Conservation (phyloP, 2,113 vertebrate genomes). For the Alexandromys fortis region DNA sequence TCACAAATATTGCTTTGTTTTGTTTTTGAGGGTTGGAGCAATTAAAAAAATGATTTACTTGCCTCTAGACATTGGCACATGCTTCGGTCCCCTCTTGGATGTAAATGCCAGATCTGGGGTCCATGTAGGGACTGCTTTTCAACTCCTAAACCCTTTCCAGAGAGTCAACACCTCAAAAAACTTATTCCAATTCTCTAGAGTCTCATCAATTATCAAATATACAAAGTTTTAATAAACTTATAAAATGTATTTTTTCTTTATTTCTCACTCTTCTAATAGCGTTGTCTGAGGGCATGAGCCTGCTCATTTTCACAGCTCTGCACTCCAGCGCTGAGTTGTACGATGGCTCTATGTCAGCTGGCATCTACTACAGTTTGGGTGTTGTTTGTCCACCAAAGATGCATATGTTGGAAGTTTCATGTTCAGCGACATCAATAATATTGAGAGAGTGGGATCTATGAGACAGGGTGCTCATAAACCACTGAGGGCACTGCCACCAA, state of each 20-base stretch:
- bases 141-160: neutral
- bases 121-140: neutral
- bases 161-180: fast-evolving
- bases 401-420: neutral
- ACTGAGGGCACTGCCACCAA: neutral
- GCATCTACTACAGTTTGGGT: neutral
- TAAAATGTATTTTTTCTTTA: neutral
- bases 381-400: neutral
- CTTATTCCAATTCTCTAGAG: neutral
- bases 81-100: neutral
- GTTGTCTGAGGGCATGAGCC: neutral
- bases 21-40: neutral
- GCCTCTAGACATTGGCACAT: neutral
- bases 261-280: neutral
- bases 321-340: neutral
- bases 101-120: neutral
- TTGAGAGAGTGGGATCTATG: neutral
- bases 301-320: neutral
- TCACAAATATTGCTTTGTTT: neutral
- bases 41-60: neutral
- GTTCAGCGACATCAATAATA: neutral
- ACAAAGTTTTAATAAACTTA: neutral
- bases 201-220: neutral
- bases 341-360: neutral
- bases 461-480: neutral